Conservation (phyloP, 2,888 invertebrate species). For the Philhelius pedissequus region DNA sequence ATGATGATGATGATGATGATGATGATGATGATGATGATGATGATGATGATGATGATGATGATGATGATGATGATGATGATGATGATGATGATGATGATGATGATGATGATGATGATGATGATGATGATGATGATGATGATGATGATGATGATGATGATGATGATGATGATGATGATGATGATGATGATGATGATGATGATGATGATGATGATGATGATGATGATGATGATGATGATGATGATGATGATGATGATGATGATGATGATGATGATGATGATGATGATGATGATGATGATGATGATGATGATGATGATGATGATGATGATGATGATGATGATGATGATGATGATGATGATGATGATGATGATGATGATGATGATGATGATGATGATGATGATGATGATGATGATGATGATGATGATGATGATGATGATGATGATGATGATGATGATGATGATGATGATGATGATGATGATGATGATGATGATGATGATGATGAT, state of each 20-base stretch:
- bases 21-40: background rate
- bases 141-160: background rate
- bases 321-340: background rate
- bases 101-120: background rate
- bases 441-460: background rate
- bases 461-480: background rate
- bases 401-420: background rate
- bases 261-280: background rate
- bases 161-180: background rate
- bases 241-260: background rate
- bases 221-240: background rate
- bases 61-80: background rate
- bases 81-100: background rate
- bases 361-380: background rate
- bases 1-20: background rate
- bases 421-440: background rate
- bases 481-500: background rate
- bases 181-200: background rate
- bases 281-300: background rate
- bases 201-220: background rate
- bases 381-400: background rate
- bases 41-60: background rate
- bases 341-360: background rate
- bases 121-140: background rate
- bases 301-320: background rate